A percentile compares a stretch with the other conserved stretches of the same genome.
These are phyloP conservation scores for Chionomys nivalis DNA, from an alignment of 2,113 vertebrate genomes.

Conservation along the genomic window DNA sequence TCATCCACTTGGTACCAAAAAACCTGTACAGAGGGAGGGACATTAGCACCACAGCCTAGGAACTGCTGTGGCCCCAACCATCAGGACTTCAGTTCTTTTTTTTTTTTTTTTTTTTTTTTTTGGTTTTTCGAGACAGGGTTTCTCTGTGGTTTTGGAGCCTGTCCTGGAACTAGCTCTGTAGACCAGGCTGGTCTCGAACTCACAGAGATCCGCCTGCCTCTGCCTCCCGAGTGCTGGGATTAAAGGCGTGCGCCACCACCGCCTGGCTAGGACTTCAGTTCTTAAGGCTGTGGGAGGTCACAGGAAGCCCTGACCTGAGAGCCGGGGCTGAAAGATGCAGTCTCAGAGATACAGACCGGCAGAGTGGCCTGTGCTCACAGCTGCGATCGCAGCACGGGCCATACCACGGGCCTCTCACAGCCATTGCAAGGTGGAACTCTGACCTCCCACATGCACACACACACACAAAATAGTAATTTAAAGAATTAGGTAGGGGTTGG, in stretches of 20 bases:
- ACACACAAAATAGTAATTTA: background rate
- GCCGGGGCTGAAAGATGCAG: background rate
- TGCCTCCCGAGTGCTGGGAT: no score
- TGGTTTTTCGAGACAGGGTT: no score
- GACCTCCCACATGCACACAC: background rate
- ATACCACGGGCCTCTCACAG: background rate
- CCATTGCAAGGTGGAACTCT: background rate
- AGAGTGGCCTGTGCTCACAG: background rate
- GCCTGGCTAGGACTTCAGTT: no score
- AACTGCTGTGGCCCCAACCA: background rate
- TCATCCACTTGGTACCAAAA: slow-evolving; percentile 98
- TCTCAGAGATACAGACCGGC: background rate
- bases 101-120: no score
- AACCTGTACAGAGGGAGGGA: slow-evolving; percentile 86
- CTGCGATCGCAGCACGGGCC: background rate
- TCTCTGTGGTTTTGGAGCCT: no score
- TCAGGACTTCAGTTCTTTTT: no score
- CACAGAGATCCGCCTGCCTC: no score
- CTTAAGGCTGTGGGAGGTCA: rapidly evolving
- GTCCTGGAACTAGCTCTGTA: no score
- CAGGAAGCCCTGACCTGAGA: background rate
- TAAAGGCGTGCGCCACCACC: no score
- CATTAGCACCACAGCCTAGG: background rate
- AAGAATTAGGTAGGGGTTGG: background rate
- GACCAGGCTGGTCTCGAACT: no score